Base-by-base conservation (phyloP, 2,888 invertebrate genomes). In the Ectemnius lituratus region DNA sequence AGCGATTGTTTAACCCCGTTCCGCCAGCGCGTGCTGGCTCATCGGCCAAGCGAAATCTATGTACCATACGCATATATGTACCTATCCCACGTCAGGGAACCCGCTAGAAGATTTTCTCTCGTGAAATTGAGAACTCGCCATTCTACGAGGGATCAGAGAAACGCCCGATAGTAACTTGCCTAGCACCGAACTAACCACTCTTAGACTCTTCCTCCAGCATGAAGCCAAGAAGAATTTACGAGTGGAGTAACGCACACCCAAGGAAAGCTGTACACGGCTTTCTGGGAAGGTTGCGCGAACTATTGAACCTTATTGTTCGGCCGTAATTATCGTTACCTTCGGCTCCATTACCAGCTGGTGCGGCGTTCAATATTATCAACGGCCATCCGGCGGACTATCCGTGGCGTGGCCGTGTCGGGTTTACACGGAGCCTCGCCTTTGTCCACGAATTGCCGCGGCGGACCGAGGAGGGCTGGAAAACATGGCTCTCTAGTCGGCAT, bases 361-460 rank as follows among this genome's bases (percentile, higher is more conserved):
- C 46, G 20, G 46, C 67, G 67, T 67, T 63, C 70, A 62, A 76
- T 67, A 74, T 69, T 52, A 68, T 23, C 60, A 52, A 23, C 73
- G 61, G 64, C 62, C 58, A 75, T 76, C 72, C 69, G 75, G 66
- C 72, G 69, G 72, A 68, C 72, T 75, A 76, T 72, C 23, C 75
- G 52, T 63, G 76, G 69, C 72, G 76, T 67, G 68, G 18, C 62
- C 47, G 49, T 27, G 62, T 62, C 71, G 73, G 67, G 68, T 76
- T 65, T 58, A 58, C 63, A 56, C 69, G 73, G 75, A 66, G 73
- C 60, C 20, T 56, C 60, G 58, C 57, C 49, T 46, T 18, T 52
- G 52, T 52, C n/a, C 52, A 16, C n/a, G 52, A 57, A 14, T 18
- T 3, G 18, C 5, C 46, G 14, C 11, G 14, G 27, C 16, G 5